These are phyloP conservation scores for Ranitomeya variabilis DNA, from an alignment of 2,113 vertebrate genomes.

Conservation along the genomic window DNA sequence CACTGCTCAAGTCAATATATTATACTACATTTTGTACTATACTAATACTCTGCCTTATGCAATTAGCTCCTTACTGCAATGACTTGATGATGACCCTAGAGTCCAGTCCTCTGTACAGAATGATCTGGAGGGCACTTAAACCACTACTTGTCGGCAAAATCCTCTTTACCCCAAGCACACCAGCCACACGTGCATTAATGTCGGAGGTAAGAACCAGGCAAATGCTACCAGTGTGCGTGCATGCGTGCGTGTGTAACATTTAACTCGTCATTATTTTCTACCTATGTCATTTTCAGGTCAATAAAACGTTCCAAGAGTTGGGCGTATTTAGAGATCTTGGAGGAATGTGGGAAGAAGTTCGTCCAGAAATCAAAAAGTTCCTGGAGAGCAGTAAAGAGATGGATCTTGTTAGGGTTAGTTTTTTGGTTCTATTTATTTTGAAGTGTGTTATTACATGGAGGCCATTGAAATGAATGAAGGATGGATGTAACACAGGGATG, in stretches of 20 bases:
- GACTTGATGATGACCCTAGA: constrained; percentile 90
- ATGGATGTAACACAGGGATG: neutral
- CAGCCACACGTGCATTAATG: constrained; percentile 84
- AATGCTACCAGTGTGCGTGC: no score
- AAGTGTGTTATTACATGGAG: no score
- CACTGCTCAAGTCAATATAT: neutral
- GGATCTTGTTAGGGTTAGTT: constrained; percentile 85
- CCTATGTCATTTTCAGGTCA: constrained; percentile 77
- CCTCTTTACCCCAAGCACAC: constrained; percentile 91
- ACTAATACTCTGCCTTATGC: neutral
- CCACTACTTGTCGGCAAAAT: constrained; percentile 94
- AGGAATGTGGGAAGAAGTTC: constrained; percentile 93
- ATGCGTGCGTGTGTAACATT: no score
- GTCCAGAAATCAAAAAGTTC: constrained; percentile 88
- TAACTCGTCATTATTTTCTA: neutral
- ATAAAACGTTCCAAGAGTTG: constrained; percentile 95
- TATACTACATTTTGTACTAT: neutral
- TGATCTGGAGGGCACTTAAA: constrained; percentile 95
- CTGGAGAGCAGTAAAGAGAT: constrained; percentile 91
- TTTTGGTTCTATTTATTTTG: neutral
- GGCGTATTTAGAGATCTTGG: constrained; percentile 89
- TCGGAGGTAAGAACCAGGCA: constrained; percentile 78
- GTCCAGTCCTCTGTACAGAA: constrained; percentile 89
- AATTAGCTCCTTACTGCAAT: constrained; percentile 91
- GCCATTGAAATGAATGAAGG: neutral